phyloP scores from a whole-genome alignment of 2,888 invertebrate species.

The Syritta pipiens region DNA sequence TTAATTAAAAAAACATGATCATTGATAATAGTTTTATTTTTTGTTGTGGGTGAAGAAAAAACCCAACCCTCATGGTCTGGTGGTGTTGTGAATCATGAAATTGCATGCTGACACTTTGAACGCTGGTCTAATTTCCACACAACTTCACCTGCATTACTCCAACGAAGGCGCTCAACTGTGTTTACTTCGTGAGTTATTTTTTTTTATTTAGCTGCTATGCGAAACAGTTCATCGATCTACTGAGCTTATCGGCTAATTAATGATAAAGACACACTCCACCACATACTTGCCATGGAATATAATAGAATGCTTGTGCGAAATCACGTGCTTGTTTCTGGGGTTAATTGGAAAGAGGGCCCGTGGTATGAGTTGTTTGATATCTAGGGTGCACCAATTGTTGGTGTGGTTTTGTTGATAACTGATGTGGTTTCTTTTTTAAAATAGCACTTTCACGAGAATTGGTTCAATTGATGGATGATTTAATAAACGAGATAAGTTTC shows the following conservation, averaged over 20 bases:
- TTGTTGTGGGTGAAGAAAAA: not conserved
- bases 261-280: conserved; percentile 18
- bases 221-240: conserved; percentile 54
- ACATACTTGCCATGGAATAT: conserved; percentile 1
- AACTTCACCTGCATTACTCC: conserved; percentile 1
- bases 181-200: not conserved
- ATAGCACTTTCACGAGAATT: too few species aligned
- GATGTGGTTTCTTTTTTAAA: too few species aligned
- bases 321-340: conserved; percentile 47
- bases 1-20: conserved; percentile 17
- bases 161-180: conserved; percentile 5
- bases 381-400: too few species aligned
- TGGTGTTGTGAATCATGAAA: conserved; percentile 21
- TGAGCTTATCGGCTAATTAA: conserved; percentile 48
- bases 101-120: not conserved
- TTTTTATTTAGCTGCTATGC: not conserved
- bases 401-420: too few species aligned
- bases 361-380: conserved; percentile 7
- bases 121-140: not conserved
- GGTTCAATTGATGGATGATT: too few species aligned
- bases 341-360: conserved; percentile 20
- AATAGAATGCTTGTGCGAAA: conserved; percentile 14
- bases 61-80: conserved; percentile 5
- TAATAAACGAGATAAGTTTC: too few species aligned
- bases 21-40: conserved; percentile 3